Conservation (phyloP, 64 coral and sea anemone species). For the Stichodactyla mertensii region DNA sequence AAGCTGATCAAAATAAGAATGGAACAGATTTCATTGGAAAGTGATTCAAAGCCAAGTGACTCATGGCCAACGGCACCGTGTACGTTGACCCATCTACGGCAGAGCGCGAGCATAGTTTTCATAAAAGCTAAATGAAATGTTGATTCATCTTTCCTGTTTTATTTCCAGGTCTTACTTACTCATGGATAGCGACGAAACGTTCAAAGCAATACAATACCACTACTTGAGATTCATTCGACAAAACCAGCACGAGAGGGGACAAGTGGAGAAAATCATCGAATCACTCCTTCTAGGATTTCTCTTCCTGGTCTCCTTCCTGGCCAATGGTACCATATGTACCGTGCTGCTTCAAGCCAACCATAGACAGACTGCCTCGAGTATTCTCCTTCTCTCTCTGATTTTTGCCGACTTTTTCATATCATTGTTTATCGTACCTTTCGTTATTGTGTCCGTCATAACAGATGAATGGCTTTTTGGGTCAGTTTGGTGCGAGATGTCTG, state of each 20-base stretch:
- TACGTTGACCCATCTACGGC: too few species aligned
- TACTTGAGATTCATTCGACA: not conserved
- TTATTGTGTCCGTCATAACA: conserved; percentile 49
- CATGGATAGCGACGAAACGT: not conserved
- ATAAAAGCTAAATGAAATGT: not conserved
- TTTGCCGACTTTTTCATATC: conserved; percentile 45
- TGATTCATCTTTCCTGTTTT: not conserved
- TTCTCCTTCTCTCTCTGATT: conserved; percentile 47
- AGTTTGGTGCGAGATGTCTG: conserved; percentile 50
- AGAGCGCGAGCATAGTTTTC: too few species aligned
- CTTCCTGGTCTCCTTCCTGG: conserved; percentile 64
- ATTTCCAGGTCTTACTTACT: not conserved
- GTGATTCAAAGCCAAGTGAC: too few species aligned
- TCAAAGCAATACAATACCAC: not conserved
- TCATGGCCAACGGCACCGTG: too few species aligned
- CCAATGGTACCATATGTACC: conserved; percentile 55
- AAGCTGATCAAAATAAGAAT: too few species aligned
- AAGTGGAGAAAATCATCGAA: conserved; percentile 49
- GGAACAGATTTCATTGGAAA: too few species aligned
- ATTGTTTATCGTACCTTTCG: conserved; percentile 54
- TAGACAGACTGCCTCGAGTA: conserved; percentile 57
- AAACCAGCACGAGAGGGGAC: conserved; percentile 9
- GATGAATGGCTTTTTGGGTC: conserved; percentile 77
- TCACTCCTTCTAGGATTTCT: conserved; percentile 26
- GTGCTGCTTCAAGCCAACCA: conserved; percentile 40